These are phyloP conservation scores for Andrena camellia DNA, from an alignment of 2,888 invertebrate genomes.

Conservation along the genomic window DNA sequence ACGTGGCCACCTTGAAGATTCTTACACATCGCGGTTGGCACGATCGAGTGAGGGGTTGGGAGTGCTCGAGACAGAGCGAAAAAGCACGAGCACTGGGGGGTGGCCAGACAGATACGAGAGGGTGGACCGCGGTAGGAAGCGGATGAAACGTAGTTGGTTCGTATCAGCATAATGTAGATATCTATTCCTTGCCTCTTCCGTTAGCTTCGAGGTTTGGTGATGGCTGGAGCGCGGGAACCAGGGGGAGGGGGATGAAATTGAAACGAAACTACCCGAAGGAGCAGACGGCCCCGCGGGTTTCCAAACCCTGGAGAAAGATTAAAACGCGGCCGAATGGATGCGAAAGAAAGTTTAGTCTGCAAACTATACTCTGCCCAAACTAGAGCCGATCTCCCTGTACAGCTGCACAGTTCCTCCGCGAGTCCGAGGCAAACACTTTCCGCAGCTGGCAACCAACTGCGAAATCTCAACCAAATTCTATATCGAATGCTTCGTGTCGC, in stretches of 20 bases:
- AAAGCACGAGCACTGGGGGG: conserved; percentile 22
- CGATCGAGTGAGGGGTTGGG: conserved; percentile 15
- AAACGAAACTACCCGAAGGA: conserved; percentile 81
- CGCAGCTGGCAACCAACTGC: conserved; percentile 21
- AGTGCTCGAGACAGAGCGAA: neutral
- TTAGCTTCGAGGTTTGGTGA: conserved; percentile 67
- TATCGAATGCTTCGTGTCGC: conserved; percentile 17
- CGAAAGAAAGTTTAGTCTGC: conserved; percentile 75
- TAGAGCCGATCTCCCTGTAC: conserved; percentile 59
- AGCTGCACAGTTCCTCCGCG: conserved; percentile 13
- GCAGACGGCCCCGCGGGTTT: conserved; percentile 80
- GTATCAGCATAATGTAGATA: conserved; percentile 82
- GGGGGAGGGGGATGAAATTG: conserved; percentile 75
- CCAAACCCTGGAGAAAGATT: conserved; percentile 80
- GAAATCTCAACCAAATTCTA: conserved; percentile 32
- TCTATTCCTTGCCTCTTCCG: conserved; percentile 76
- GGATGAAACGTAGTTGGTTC: conserved; percentile 74
- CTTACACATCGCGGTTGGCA: conserved; percentile 34
- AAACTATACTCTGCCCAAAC: conserved; percentile 68
- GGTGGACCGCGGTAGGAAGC: conserved; percentile 57
- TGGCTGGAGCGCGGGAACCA: conserved; percentile 51
- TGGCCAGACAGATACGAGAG: conserved; percentile 48
- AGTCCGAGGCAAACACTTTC: conserved; percentile 36
- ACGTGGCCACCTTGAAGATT: neutral
- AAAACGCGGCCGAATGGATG: conserved; percentile 78